Percentiles rank a stretch among this genome's conserved stretches.
phyloP scores from a whole-genome alignment of 1,140 invertebrate species.

The Mesaphorura yosii region DNA sequence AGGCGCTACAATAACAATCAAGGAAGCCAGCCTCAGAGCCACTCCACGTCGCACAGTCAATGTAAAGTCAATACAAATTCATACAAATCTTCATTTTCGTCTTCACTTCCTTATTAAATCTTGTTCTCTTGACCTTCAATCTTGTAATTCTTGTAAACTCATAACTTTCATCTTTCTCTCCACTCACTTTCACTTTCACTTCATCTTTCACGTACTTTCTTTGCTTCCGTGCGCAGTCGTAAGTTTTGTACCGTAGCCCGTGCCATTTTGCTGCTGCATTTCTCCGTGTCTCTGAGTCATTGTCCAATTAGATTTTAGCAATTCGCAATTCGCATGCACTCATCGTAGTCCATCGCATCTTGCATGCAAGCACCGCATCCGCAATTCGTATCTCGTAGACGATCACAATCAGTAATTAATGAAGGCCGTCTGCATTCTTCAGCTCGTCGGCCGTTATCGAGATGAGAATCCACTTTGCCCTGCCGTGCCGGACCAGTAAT shows the following conservation, averaged over 20 bases:
- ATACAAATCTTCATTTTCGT: constrained; percentile 2
- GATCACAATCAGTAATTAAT: no score
- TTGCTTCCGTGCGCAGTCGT: not conserved
- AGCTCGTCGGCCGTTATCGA: no score
- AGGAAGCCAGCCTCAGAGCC: constrained; percentile 36
- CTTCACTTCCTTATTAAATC: constrained; percentile 5
- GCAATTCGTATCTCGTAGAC: no score
- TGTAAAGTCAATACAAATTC: constrained; percentile 34
- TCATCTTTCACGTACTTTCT: not conserved
- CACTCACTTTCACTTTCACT: not conserved
- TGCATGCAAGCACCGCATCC: no score
- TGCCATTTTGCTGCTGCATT: not conserved
- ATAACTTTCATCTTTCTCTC: not conserved
- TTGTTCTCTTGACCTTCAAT: constrained; percentile 1
- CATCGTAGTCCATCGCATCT: no score
- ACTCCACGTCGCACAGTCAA: constrained; percentile 39
- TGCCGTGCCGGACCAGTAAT: no score
- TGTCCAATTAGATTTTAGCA: not conserved
- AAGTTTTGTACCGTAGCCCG: not conserved
- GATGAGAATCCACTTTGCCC: no score
- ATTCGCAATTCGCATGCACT: no score
- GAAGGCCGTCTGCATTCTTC: no score
- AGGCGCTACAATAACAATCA: constrained; percentile 51
- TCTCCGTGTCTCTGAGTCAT: not conserved
- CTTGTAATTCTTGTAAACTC: not conserved